Conservation (phyloP, 2,797 vertebrate genomes). For the Falco novaeseelandiae region DNA sequence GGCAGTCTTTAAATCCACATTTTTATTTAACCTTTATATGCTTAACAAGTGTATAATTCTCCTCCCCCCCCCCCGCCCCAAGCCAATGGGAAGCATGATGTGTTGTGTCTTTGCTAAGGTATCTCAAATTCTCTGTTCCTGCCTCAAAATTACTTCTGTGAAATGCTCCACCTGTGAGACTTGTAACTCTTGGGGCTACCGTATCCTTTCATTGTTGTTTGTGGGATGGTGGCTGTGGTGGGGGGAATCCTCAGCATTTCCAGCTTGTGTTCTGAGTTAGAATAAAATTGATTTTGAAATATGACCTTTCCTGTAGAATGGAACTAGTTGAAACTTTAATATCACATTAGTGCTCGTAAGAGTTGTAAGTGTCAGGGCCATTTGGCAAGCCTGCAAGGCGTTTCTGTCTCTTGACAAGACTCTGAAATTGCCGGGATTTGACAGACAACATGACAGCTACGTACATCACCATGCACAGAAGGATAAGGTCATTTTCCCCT, state of each 20-base stretch:
- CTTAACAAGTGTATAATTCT: neutral
- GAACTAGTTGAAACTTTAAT: neutral
- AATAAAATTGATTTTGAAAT: neutral
- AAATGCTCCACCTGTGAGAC: neutral
- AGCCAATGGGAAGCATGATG: neutral
- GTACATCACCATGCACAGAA: neutral
- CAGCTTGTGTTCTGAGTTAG: neutral
- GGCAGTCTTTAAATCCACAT: neutral
- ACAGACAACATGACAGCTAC: neutral
- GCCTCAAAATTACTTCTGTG: neutral
- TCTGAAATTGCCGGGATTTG: neutral
- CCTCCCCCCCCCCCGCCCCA: neutral
- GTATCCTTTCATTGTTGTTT: neutral
- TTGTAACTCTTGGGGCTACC: neutral
- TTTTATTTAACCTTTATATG: conserved; percentile 29
- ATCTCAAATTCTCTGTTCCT: neutral
- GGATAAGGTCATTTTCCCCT: neutral
- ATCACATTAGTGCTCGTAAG: neutral
- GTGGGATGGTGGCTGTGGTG: neutral
- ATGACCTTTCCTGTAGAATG: neutral
- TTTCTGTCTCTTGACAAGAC: neutral
- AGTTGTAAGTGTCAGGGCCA: neutral
- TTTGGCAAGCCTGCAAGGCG: neutral
- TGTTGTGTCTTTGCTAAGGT: neutral
- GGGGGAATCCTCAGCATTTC: neutral